Evolutionary conservation across 2,797 vertebrate species (phyloP).

Genomic region (Molossus molossus): DNA sequence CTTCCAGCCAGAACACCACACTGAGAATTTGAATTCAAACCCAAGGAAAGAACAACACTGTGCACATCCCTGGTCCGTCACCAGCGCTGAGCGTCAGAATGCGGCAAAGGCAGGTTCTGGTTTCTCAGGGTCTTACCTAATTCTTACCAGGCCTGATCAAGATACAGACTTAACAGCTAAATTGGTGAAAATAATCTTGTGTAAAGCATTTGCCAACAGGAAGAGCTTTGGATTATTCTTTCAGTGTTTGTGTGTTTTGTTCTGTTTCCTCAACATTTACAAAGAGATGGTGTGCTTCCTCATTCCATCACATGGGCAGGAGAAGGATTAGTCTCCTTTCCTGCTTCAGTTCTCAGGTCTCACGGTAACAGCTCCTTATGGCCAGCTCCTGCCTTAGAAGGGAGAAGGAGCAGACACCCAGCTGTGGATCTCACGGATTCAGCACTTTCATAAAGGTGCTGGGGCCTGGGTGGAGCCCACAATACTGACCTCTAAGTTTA

Average conservation of each 20-base stretch:
- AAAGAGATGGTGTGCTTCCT: conserved; percentile 23
- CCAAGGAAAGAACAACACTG: not conserved
- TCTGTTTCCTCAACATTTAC: not conserved
- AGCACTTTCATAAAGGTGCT: not conserved
- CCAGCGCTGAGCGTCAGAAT: not conserved
- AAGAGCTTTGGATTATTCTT: not conserved
- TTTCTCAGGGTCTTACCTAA: not conserved
- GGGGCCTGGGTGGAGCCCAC: not conserved
- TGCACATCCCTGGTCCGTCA: not conserved
- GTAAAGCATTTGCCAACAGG: not conserved
- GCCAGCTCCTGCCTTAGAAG: fast-evolving
- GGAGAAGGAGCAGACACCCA: not conserved
- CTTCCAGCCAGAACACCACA: not conserved
- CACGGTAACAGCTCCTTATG: not conserved
- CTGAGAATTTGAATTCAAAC: not conserved
- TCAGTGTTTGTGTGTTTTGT: not conserved
- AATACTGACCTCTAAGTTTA: not conserved
- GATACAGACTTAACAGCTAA: not conserved
- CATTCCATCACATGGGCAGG: not conserved
- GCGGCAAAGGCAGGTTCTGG: not conserved
- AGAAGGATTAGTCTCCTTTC: no score
- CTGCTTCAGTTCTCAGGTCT: not conserved
- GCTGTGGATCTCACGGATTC: not conserved
- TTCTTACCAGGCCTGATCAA: not conserved
- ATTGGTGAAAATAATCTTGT: not conserved